These are phyloP conservation scores for Daphoenositta chrysoptera DNA, from an alignment of 2,113 vertebrate genomes.

Conservation along the genomic window DNA sequence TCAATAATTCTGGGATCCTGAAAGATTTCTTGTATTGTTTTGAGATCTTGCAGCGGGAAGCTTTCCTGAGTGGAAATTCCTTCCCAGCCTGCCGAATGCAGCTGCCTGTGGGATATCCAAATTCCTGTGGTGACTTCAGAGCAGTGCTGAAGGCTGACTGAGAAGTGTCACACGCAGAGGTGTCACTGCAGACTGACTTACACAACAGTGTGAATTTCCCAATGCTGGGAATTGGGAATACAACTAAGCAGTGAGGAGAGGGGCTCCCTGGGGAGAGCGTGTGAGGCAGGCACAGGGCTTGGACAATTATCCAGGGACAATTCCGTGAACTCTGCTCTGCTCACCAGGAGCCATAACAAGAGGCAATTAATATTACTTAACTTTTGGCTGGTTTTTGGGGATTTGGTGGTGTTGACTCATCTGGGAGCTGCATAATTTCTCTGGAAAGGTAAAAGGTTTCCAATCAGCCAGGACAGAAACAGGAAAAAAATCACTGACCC, in stretches of 20 bases:
- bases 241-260: background rate
- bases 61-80: background rate
- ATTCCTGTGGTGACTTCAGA: background rate
- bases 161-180: background rate
- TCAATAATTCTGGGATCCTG: background rate
- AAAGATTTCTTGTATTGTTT: background rate
- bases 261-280: background rate
- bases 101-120: background rate
- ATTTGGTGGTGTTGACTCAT: background rate
- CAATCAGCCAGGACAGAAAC: background rate
- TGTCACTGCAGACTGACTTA: background rate
- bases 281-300: background rate
- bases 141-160: background rate
- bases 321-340: slow-evolving; percentile 7
- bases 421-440: background rate
- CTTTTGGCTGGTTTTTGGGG: background rate
- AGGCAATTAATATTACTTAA: background rate
- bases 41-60: background rate
- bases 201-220: background rate
- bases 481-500: background rate
- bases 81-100: background rate
- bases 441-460: slow-evolving; percentile 15
- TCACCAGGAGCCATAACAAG: background rate
- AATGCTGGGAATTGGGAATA: background rate
- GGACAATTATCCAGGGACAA: background rate